Evolutionary conservation across 2,888 invertebrate genomes (phyloP), one percentile per base, ranked within the genome.

Genomic region (Ditula angustiorana): DNA sequence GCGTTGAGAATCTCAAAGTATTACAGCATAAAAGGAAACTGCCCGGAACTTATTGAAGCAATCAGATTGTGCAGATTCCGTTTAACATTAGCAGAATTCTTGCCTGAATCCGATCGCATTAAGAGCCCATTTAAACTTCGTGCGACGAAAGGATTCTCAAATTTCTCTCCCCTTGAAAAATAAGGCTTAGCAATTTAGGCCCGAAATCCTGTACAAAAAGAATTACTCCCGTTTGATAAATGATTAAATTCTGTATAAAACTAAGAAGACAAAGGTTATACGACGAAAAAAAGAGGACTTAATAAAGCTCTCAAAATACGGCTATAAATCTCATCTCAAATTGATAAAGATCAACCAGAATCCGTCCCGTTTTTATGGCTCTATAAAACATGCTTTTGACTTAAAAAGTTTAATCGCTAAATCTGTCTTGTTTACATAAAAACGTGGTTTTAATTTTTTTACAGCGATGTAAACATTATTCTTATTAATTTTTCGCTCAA

Each of bases 1-100:
- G 72, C 78, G 76, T 76, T 71, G 76, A 77, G 82, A 87, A 87
- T 87, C 79, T 78, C 75, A 79, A 87, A 88, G 88, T 86, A 86
- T 87, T 85, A 86, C 85, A 86, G 86, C 83, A 85, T 86, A 81
- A 83, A 88, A 82, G 79, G 81, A 83, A 88, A 88, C 85, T 87
- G 87, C 82, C 85, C 82, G 81, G 83, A 89, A 90, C 87, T 90
- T 90, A 90, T 91, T 86, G 90, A 85, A 89, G 87, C 86, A 88
- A 87, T 88, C 85, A 86, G 88, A 90, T 89, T 87, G 87, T 84
- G 80, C 82, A 82, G 81, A 90, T 89, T 88, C 88, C 90, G 83
- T 83, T 87, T 80, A 86, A 88, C 86, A 90, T 90, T 88, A 87
- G 84, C 85, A 77, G 77, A 86, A 89, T 90, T 88, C 88, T 86